Base-by-base conservation (phyloP, 2,888 invertebrate species). In the Dendrolimus pini region DNA sequence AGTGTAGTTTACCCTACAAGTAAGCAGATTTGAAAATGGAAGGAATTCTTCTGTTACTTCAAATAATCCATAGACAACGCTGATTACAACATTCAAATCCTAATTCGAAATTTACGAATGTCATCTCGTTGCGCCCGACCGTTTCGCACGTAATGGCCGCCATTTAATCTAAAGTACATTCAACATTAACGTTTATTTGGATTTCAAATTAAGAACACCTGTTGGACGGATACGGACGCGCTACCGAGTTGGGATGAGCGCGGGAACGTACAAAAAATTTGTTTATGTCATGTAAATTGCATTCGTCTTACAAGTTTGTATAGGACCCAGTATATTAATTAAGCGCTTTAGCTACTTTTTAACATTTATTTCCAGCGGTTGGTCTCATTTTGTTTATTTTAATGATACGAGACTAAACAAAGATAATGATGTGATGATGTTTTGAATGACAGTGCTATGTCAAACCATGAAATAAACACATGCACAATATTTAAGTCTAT, bases 131-230 rank as follows among this genome's bases (percentile, higher is more conserved):
- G 71, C 60, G 62, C 65, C 63, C 66, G 62, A 63, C 59, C 60
- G 62, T 65, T 66, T 65, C 66, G 67, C 65, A 61, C 60, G 67
- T 77, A 83, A 81, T 73, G 77, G 71, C 67, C 54, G 60, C 62
- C 72, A 72, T 78, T 81, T 76, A 65, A 66, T 63, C 67, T 66
- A 68, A 64, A 69, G 74, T 74, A 74, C 75, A 69, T 67, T 65
- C 65, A 63, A 64, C 69, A 71, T 78, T 75, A 79, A 68, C 75
- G 73, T 79, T 80, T 82, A 82, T 85, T 86, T 83, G 79, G 79
- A 80, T 80, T 80, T 71, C 75, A 80, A 86, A 86, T 85, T 81
- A 82, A 76, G 73, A 74, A 75, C 87, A 86, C 87, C 87, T 87
- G 87, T 87, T 87, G 85, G 73, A 63, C 67, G 64, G 62, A 65